phyloP scores from a whole-genome alignment of 2,113 vertebrate genomes.

The Echinops telfairi region DNA sequence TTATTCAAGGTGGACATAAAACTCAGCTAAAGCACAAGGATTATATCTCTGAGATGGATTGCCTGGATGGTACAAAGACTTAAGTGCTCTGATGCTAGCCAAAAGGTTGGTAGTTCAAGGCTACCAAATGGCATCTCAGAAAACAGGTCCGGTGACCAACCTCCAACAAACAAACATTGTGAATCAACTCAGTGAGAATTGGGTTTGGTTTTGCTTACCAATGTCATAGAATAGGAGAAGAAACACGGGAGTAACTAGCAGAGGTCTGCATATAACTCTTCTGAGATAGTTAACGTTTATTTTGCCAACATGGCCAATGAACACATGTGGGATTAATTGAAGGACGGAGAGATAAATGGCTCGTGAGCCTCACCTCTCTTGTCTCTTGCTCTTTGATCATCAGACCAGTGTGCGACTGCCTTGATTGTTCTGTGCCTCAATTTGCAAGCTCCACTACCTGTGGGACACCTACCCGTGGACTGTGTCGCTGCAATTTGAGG shows the following conservation, averaged over 20 bases:
- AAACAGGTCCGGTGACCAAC: neutral
- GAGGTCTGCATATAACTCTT: neutral
- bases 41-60: neutral
- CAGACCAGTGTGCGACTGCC: no score
- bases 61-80: neutral
- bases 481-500: no score
- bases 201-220: neutral
- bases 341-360: no score
- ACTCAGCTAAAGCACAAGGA: neutral
- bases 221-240: neutral
- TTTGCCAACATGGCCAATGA: no score
- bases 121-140: neutral
- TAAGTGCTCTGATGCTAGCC: neutral
- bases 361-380: no score
- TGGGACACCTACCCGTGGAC: no score
- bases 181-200: neutral
- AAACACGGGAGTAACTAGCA: neutral
- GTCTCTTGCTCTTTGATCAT: no score
- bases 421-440: no score
- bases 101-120: neutral
- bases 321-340: no score
- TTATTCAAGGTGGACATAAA: no score
- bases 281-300: no score
- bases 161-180: neutral
- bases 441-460: no score